Conservation (phyloP, 2,113 vertebrate genomes). For the Amphilophus citrinellus region DNA sequence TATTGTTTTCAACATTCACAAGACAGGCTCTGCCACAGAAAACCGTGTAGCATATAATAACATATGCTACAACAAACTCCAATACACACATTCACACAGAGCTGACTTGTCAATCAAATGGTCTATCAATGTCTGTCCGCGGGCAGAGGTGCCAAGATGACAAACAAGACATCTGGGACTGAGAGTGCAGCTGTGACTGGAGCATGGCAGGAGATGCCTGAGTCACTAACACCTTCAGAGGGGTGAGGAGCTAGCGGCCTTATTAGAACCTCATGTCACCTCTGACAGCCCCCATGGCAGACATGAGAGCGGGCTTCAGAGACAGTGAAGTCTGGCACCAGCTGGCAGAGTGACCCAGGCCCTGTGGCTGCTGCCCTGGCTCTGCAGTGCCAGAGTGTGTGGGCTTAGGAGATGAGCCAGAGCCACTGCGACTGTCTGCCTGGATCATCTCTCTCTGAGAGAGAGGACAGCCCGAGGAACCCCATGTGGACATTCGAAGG, state of each 20-base stretch:
- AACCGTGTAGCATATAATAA: conserved; percentile 9
- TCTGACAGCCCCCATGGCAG: conserved; percentile 66
- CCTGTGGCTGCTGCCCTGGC: conserved; percentile 74
- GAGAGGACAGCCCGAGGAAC: conserved; percentile 64
- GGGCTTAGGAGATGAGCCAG: conserved; percentile 69
- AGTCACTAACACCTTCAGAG: conserved; percentile 70
- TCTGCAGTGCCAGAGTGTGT: conserved; percentile 50
- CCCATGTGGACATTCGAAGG: conserved; percentile 61
- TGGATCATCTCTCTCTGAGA: conserved; percentile 72
- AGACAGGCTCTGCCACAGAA: background rate
- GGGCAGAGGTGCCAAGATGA: conserved; percentile 70
- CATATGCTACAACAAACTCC: conserved; percentile 47
- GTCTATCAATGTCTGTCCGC: conserved; percentile 76
- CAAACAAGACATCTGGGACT: conserved; percentile 77
- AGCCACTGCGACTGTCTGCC: conserved; percentile 74
- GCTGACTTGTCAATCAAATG: conserved; percentile 75
- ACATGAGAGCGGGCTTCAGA: conserved; percentile 62
- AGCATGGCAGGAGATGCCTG: conserved; percentile 61
- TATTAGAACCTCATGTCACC: conserved; percentile 74
- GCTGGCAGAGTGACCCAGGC: conserved; percentile 78
- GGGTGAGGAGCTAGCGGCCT: conserved; percentile 58
- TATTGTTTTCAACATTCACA: background rate
- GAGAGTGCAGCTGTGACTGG: conserved; percentile 68
- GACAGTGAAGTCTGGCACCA: conserved; percentile 70
- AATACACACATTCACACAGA: conserved; percentile 40